Conservation (phyloP, 2,888 invertebrate species). For the Nomada hirtipes region DNA sequence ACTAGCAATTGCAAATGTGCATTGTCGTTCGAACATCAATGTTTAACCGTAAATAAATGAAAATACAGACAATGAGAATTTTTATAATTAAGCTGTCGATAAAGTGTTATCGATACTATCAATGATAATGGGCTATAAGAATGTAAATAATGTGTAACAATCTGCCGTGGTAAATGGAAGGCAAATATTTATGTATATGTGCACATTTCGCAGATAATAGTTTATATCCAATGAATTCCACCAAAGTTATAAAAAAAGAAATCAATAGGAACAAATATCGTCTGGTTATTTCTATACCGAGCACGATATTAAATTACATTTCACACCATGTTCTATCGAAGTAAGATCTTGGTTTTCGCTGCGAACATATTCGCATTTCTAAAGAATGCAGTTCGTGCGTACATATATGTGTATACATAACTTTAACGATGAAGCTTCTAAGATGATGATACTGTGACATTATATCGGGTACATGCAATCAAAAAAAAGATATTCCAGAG, state of each 20-base stretch:
- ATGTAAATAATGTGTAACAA: not conserved
- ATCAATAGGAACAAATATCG: not conserved
- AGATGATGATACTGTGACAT: not conserved
- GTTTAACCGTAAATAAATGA: not conserved
- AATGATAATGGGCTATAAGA: not conserved
- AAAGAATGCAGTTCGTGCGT: not conserved
- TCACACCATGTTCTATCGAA: not conserved
- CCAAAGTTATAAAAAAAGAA: not conserved
- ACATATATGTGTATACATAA: not conserved
- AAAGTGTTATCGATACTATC: not conserved
- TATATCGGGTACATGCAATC: not conserved
- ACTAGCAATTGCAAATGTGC: not conserved
- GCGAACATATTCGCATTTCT: not conserved
- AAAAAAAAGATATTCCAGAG: constrained; percentile 19
- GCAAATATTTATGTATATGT: not conserved
- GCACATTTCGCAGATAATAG: not conserved
- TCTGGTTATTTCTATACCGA: not conserved
- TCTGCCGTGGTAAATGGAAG: no score
- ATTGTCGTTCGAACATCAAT: not conserved
- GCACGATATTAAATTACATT: not conserved
- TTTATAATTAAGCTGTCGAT: not conserved
- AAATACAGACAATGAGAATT: not conserved
- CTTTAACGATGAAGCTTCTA: not conserved
- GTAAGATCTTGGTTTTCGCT: not conserved
- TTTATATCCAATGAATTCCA: not conserved